Conservation (phyloP, 1,140 invertebrate species). For the Sinella curviseta region DNA sequence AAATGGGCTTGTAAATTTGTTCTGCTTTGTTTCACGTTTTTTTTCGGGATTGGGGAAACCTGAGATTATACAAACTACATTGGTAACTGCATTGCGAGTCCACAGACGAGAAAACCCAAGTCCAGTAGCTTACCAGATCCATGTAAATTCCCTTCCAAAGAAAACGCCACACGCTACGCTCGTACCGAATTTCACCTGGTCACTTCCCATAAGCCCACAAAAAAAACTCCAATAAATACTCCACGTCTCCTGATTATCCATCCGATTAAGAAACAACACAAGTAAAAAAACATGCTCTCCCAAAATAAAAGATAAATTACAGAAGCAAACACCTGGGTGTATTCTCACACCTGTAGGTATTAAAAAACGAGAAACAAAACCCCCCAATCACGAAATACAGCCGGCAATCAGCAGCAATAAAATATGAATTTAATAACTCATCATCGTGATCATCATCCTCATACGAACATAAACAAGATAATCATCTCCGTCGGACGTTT, state of each 20-base stretch:
- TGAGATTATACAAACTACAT: no score
- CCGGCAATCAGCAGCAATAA: neutral
- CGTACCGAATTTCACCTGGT: no score
- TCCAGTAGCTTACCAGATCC: no score
- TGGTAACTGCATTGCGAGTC: no score
- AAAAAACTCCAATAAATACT: neutral
- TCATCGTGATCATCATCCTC: neutral
- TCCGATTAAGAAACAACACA: neutral
- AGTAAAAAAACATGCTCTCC: neutral
- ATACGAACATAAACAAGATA: neutral
- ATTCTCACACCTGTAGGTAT: constrained; percentile 7
- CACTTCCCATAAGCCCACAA: neutral
- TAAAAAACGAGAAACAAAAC: neutral
- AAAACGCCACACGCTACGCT: no score
- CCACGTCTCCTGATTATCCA: neutral
- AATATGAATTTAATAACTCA: neutral
- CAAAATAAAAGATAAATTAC: neutral
- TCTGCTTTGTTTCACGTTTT: no score
- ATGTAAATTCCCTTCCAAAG: no score
- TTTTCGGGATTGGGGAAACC: neutral
- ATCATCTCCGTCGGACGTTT: neutral
- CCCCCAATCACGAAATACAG: neutral
- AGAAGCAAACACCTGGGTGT: neutral
- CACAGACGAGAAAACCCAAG: no score
- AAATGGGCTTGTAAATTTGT: no score